Evolutionary conservation across 2,888 invertebrate species (phyloP).

Genomic region (Dryocosmus kuriphilus): DNA sequence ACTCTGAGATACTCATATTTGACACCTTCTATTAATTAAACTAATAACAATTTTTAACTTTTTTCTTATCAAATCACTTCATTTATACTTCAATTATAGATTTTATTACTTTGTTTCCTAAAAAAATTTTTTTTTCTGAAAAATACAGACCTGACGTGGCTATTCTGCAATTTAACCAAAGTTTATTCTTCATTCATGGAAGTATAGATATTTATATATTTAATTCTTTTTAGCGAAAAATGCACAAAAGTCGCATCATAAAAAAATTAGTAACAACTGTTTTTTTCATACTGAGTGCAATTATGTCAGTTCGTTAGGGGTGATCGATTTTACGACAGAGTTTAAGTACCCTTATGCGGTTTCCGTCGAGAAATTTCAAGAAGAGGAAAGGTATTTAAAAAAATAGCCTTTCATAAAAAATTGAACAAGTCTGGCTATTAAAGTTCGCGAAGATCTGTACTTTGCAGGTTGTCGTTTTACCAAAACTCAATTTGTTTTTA

Average conservation of each 20-base stretch:
- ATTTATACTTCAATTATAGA: too few relatives aligned
- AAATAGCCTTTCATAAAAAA: neutral
- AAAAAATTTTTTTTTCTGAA: too few relatives aligned
- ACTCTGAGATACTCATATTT: too few relatives aligned
- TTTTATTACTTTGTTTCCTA: too few relatives aligned
- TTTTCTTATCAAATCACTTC: too few relatives aligned
- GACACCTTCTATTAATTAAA: too few relatives aligned
- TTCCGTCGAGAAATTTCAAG: neutral
- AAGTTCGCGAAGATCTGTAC: neutral
- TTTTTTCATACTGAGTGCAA: neutral
- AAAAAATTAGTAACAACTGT: neutral
- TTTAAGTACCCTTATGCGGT: conserved; percentile 1
- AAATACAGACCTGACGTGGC: too few relatives aligned
- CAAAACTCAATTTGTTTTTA: conserved; percentile 27
- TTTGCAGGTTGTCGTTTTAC: neutral
- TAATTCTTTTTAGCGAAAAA: neutral
- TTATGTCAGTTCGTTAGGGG: conserved; percentile 2
- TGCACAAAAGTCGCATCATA: neutral
- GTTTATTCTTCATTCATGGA: too few relatives aligned
- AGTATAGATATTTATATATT: neutral
- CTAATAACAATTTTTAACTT: too few relatives aligned
- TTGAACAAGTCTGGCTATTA: neutral
- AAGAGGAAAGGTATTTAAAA: conserved; percentile 12
- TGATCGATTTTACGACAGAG: conserved; percentile 2
- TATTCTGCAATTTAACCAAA: too few relatives aligned